Evolutionary conservation across 2,888 invertebrate species (phyloP).

Genomic region (Drosophila peninsularis): DNA sequence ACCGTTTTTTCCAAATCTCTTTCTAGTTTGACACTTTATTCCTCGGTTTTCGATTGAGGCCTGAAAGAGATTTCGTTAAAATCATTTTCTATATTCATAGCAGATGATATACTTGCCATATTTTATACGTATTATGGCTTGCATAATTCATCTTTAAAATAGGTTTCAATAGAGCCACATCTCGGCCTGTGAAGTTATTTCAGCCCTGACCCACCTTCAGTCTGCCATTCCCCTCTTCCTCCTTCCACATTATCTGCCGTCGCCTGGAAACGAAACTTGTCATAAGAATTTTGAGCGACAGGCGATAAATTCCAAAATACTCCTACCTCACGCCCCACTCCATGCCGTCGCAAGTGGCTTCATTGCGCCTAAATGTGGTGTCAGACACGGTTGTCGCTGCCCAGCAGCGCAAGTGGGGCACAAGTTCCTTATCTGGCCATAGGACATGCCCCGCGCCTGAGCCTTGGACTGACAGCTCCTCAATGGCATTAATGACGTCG

Average conservation of each 20-base stretch:
- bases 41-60: not conserved
- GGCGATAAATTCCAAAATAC: conserved; percentile 31
- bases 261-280: conserved; percentile 33
- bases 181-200: not conserved
- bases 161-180: too few relatives aligned
- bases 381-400: conserved; percentile 49
- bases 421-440: conserved; percentile 50
- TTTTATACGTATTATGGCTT: not conserved
- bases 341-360: conserved; percentile 35
- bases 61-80: too few relatives aligned
- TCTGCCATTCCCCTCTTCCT: conserved; percentile 19
- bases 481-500: conserved; percentile 71
- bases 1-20: not conserved
- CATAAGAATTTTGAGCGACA: conserved; percentile 50
- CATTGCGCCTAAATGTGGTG: conserved; percentile 72
- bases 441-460: not conserved
- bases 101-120: not conserved
- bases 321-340: not conserved
- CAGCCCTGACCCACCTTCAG: not conserved
- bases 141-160: too few relatives aligned
- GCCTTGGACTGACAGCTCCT: conserved; percentile 62
- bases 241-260: conserved; percentile 10
- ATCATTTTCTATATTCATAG: too few relatives aligned
- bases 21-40: not conserved
- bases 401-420: not conserved